Evolutionary conservation across 2,797 vertebrate species (phyloP).

Genomic region (Rhinatrema bivittatum): DNA sequence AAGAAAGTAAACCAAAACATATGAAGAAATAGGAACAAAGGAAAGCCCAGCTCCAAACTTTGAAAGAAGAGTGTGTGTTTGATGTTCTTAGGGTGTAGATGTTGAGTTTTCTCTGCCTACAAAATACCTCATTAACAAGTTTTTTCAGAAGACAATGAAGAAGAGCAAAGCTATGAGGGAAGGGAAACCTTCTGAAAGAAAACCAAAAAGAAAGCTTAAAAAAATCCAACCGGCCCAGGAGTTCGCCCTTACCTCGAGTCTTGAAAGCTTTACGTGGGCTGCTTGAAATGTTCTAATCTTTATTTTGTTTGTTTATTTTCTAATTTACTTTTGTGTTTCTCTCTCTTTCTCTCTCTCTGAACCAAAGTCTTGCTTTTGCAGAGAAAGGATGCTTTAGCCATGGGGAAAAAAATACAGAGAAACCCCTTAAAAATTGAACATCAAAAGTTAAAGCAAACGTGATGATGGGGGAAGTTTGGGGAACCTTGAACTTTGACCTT

Average conservation of each 20-base stretch:
- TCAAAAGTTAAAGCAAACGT: too few species aligned
- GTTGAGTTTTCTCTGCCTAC: background rate
- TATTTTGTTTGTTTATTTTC: conserved; percentile 17
- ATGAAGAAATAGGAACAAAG: too few species aligned
- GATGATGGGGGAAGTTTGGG: conserved; percentile 11
- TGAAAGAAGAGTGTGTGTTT: background rate
- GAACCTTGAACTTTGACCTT: conserved; percentile 17
- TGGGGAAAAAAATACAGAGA: conserved; percentile 19
- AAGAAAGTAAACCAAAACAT: conserved; percentile 60
- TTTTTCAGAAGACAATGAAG: conserved; percentile 5
- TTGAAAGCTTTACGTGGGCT: conserved; percentile 6
- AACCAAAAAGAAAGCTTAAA: conserved; percentile 7
- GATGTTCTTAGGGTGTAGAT: conserved; percentile 5
- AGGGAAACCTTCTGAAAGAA: conserved; percentile 11
- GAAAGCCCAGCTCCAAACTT: background rate
- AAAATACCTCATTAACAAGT: conserved; percentile 2
- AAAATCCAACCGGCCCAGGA: conserved; percentile 15
- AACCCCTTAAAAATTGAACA: too few species aligned
- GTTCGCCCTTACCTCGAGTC: conserved; percentile 10
- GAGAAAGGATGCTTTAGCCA: conserved; percentile 49
- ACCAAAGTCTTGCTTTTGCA: conserved; percentile 46
- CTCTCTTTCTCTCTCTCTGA: conserved; percentile 42
- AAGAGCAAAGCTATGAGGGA: conserved; percentile 8
- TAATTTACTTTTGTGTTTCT: conserved; percentile 25
- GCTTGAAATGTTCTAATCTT: conserved; percentile 4